Evolutionary conservation across 2,888 invertebrate species (phyloP), one percentile per base, ranked within the genome.

Genomic region (Gonocerus acuteangulatus): DNA sequence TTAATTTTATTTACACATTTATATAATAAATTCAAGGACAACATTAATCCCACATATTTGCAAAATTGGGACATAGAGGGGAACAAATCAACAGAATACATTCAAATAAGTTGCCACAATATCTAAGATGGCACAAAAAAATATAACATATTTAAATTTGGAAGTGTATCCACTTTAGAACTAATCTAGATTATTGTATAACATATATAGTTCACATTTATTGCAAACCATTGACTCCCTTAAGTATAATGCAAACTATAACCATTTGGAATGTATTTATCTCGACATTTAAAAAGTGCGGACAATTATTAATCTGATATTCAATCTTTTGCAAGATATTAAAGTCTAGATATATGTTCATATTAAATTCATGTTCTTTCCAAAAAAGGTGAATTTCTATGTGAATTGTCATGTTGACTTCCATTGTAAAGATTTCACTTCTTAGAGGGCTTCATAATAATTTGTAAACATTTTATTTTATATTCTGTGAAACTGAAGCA

Each of bases 131-230:
- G 49, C 61, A 62, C 64, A 59, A 59, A 61, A 61, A 64, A 64
- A 64, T 63, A 63, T 52, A 61, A 44, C 57, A 61, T 63, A 58
- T 61, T 61, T 51, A 64, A 42, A 52, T 61, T 64, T 64, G 64
- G 64, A 64, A 64, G 61, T 64, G 58, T 61, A 57, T 48, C 61
- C 44, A 58, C 48, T 47, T 59, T 54, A 27, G 39, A 58, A 62
- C 61, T 64, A 64, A 13, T 49, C 64, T 64, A 64, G 58, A 36
- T 64, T 64, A 59, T 62, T 64, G 61, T 61, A 59, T 58, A 64
- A 61, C 52, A 42, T 42, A 16, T 45, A 59, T 62, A 61, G 59
- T 64, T 64, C 59, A 61, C 61, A 64, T 62, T 64, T 61, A 61
- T 61, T 61, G 61, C 59, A 49, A 61, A 57, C 56, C 48, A 61